phyloP scores from a whole-genome alignment of 2,113 vertebrate genomes.

The Opisthocomus hoazin region DNA sequence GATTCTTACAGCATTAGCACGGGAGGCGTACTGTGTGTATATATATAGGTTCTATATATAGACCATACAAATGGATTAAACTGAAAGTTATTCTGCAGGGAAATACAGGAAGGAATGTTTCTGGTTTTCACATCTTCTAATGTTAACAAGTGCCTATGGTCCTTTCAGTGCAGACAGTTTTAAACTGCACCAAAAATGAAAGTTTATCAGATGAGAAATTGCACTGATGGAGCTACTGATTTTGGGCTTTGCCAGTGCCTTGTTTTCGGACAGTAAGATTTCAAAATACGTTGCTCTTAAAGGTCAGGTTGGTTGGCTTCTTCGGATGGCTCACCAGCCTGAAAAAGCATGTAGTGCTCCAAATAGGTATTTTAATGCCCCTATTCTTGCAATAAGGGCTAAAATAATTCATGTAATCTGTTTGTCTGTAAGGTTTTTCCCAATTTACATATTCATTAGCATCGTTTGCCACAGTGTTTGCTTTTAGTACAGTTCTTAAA shows the following conservation, averaged over 20 bases:
- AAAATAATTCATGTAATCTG: background rate
- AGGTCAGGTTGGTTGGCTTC: background rate
- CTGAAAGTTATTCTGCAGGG: background rate
- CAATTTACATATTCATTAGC: background rate
- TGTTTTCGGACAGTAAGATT: background rate
- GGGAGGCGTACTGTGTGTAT: background rate
- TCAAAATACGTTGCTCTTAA: background rate
- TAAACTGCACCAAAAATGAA: background rate
- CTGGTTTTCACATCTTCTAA: background rate
- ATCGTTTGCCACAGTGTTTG: background rate
- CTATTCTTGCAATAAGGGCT: background rate
- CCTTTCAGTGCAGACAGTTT: background rate
- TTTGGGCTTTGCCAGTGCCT: background rate
- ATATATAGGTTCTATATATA: background rate
- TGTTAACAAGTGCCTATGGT: background rate
- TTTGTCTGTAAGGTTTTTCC: background rate
- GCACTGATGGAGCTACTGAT: background rate
- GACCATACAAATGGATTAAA: background rate
- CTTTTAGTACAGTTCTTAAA: background rate
- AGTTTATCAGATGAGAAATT: background rate
- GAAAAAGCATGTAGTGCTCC: background rate
- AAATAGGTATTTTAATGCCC: background rate
- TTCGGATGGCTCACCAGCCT: background rate
- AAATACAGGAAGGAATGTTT: background rate
- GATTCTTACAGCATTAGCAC: background rate